A percentile compares a stretch with the other conserved stretches of the same genome.
Conservation (phyloP, 2,797 vertebrate genomes). For the Nasua narica region DNA sequence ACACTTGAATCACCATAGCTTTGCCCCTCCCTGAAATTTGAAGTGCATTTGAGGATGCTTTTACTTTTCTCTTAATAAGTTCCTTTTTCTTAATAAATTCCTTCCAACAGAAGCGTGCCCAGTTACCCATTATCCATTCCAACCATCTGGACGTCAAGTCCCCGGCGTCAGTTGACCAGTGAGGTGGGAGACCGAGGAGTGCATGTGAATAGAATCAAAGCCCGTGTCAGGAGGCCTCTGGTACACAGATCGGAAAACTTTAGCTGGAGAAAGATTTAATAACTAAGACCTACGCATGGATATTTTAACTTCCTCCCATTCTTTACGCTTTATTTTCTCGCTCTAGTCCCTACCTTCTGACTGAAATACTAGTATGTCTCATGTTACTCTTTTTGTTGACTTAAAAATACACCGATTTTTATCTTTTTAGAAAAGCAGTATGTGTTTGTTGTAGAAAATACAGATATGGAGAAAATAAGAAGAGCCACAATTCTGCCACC, state of each 20-base stretch:
- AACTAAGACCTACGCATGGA: background rate
- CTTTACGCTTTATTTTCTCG: background rate
- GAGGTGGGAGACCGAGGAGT: background rate
- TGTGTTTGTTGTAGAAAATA: background rate
- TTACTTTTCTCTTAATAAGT: background rate
- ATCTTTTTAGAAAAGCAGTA: background rate
- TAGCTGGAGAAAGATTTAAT: background rate
- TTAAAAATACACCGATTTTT: background rate
- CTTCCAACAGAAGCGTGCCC: background rate
- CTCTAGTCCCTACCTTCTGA: background rate
- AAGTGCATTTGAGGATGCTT: background rate
- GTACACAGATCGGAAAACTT: background rate
- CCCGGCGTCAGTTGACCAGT: background rate
- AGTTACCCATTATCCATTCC: background rate
- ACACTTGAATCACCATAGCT: background rate
- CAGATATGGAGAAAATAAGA: background rate
- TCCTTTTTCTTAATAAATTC: background rate
- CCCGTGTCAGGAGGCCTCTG: background rate
- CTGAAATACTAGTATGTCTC: background rate
- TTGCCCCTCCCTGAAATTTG: background rate
- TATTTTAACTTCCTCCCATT: background rate
- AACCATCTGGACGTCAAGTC: background rate
- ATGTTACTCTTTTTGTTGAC: background rate
- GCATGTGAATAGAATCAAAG: background rate
- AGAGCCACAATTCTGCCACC: background rate